Base-by-base conservation (phyloP, 2,888 invertebrate species). In the Ophioninae sp. region DNA sequence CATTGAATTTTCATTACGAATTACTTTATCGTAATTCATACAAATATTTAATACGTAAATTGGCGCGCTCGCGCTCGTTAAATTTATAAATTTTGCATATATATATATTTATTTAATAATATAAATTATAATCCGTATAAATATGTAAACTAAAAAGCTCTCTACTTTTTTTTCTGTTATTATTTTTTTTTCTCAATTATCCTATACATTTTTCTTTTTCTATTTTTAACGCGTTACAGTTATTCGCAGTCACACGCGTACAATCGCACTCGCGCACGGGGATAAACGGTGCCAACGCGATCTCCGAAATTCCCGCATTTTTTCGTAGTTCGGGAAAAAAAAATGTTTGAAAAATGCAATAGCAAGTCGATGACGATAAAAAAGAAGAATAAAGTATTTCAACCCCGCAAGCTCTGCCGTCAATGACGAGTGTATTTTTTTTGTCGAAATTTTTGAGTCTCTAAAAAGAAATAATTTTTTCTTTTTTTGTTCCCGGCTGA, bases 121-220 rank as follows among this genome's bases (percentile, higher is more conserved):
- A 64, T 61, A 68, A 74, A 73, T 82, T 41, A 78, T 74, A 69
- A 44, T 41, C 56, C 76, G 56, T 68, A 76, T 71, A 58, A 63
- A 77, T 78, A 69, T 68, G 56, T 22, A 65, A 72, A 81, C 61
- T 68, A 81, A 67, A 74, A 81, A 74, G 73, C 68, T 68, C 61
- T 73, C 64, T 61, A 23, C 71, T 76, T 56, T 72, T 75, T 74
- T 30, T 71, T 79, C 41, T 7, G 1, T 3, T 30, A 3, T 30
- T 30, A 30, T 3, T 30, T 30, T 30, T 30, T 30, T 30, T 30
- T 30, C n/a, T 30, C 30, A 3, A 77, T 59, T 59, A 61, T 61
- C 44, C 71, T 72, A 81, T 77, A 72, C 64, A 76, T 56, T 41
- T 30, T 72, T 72, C 56, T 73, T 61, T 44, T 69, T 37, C 8